These are phyloP conservation scores for Platalea minor DNA, from an alignment of 2,797 vertebrate species.

Conservation along the genomic window DNA sequence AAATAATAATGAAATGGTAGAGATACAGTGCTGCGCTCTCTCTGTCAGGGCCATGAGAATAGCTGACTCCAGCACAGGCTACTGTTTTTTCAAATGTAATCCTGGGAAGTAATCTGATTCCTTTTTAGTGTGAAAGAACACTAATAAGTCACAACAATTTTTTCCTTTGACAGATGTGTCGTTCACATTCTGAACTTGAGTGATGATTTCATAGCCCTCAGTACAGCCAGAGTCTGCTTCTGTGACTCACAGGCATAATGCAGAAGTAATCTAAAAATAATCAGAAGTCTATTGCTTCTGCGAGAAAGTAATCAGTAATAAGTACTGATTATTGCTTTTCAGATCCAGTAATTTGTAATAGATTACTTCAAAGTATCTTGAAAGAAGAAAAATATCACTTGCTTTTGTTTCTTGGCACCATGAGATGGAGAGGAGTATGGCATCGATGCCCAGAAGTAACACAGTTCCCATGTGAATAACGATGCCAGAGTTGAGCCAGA, in stretches of 20 bases:
- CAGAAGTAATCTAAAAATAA: slow-evolving; percentile 67
- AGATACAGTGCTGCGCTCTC: background rate
- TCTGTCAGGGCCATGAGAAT: slow-evolving; percentile 2
- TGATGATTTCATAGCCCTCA: slow-evolving; percentile 60
- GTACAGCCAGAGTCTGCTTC: slow-evolving; percentile 30
- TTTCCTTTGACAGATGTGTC: slow-evolving; percentile 54
- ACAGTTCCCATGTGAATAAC: background rate
- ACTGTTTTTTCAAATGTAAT: slow-evolving; percentile 44
- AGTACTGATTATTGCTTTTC: slow-evolving; percentile 65
- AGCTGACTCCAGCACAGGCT: slow-evolving; percentile 2
- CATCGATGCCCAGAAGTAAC: background rate
- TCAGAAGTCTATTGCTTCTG: slow-evolving; percentile 54
- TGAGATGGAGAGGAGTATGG: background rate
- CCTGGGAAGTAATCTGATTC: slow-evolving; percentile 37
- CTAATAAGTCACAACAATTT: slow-evolving; percentile 55
- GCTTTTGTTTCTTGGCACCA: slow-evolving; percentile 1
- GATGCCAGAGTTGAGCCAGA: background rate
- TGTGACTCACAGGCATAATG: slow-evolving; percentile 42
- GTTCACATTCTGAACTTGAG: background rate
- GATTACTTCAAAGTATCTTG: slow-evolving; percentile 59
- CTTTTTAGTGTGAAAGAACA: slow-evolving; percentile 24
- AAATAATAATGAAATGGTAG: background rate
- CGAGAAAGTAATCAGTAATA: slow-evolving; percentile 69
- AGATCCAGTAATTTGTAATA: slow-evolving; percentile 63
- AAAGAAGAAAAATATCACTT: slow-evolving; percentile 17